Evolutionary conservation across 2,888 invertebrate genomes (phyloP).

Genomic region (Amblyjoppa fuscipennis): DNA sequence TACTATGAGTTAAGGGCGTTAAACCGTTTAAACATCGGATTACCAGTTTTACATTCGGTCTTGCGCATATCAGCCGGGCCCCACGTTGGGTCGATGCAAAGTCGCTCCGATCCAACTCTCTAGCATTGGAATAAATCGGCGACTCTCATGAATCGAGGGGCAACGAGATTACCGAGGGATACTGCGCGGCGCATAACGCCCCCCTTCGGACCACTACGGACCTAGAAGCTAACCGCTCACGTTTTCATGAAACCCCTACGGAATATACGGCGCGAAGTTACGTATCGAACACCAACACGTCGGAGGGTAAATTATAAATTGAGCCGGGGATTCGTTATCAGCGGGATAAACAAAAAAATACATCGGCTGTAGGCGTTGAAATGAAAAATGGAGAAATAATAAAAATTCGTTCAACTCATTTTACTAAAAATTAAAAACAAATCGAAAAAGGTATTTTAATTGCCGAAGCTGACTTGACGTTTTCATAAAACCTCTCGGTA

Average conservation of each 20-base stretch:
- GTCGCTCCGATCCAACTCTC: neutral
- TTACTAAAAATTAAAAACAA: too few species aligned
- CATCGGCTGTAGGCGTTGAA: too few species aligned
- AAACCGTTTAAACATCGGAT: conserved; percentile 84
- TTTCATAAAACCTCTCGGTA: neutral
- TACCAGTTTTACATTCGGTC: conserved; percentile 83
- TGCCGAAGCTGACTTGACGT: neutral
- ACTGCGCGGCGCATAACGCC: neutral
- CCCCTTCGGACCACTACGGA: neutral
- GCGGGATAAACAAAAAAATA: too few species aligned
- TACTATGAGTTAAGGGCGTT: conserved; percentile 84
- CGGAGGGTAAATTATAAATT: neutral
- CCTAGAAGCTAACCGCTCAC: neutral
- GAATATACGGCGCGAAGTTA: neutral
- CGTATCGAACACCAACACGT: neutral
- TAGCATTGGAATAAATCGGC: conserved; percentile 25
- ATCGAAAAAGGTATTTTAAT: too few species aligned
- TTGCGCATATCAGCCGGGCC: conserved; percentile 54
- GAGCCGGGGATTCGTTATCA: neutral
- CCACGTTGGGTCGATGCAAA: conserved; percentile 15
- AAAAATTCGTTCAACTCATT: too few species aligned
- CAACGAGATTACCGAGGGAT: neutral
- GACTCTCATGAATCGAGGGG: neutral
- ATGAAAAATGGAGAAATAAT: too few species aligned
- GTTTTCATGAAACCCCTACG: neutral